Percentiles rank a stretch among this genome's conserved stretches.
These are phyloP conservation scores for Incurvaria masculella DNA, from an alignment of 2,888 invertebrate species.

Conservation along the genomic window DNA sequence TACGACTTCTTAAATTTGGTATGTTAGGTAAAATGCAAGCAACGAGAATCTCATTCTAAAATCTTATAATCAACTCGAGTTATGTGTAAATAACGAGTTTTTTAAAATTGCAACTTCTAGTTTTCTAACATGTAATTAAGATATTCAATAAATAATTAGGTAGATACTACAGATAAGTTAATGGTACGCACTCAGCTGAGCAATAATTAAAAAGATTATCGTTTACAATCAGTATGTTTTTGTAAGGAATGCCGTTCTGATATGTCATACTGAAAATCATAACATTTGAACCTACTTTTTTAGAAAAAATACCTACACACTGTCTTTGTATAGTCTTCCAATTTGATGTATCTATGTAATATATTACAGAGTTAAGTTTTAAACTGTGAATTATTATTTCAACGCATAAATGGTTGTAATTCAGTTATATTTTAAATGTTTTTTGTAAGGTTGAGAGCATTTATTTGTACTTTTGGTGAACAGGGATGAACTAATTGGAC, in stretches of 20 bases:
- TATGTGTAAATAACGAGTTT: too few relatives aligned
- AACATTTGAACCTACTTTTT: not conserved
- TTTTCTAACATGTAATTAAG: too few relatives aligned
- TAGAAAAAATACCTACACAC: not conserved
- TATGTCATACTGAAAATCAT: too few relatives aligned
- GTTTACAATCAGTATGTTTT: not conserved
- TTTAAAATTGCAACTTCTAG: too few relatives aligned
- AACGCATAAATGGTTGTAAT: conserved; percentile 6
- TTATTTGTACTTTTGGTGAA: conserved; percentile 8
- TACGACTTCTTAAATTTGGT: not conserved
- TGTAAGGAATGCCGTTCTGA: too few relatives aligned
- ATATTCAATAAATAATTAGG: not conserved
- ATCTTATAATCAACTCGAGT: not conserved
- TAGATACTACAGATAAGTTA: not conserved
- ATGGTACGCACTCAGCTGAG: not conserved
- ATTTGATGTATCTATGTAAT: not conserved
- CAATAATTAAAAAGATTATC: not conserved
- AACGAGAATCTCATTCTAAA: not conserved
- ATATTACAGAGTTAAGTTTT: not conserved
- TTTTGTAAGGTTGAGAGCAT: conserved; percentile 7
- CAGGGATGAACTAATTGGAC: not conserved
- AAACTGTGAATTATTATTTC: not conserved
- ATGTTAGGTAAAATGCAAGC: not conserved
- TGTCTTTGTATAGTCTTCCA: not conserved
- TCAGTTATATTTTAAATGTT: conserved; percentile 5